phyloP scores from a whole-genome alignment of 2,888 invertebrate species.

The Cecidostiba fungosa region DNA sequence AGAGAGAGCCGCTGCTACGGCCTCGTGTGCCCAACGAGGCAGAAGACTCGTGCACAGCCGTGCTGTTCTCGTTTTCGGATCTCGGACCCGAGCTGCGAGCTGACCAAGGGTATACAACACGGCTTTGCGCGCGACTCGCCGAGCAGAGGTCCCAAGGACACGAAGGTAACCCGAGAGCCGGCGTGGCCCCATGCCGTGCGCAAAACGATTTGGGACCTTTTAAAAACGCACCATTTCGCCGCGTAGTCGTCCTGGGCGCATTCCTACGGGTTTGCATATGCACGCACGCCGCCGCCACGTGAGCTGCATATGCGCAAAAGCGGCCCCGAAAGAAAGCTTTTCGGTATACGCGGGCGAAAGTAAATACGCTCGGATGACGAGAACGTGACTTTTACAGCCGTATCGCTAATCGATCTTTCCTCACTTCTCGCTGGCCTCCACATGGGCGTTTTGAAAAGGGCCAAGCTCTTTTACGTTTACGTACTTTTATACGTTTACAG shows the following conservation, averaged over 20 bases:
- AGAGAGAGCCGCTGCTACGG: constrained; percentile 32
- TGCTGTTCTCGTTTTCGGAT: constrained; percentile 34
- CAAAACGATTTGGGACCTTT: constrained; percentile 76
- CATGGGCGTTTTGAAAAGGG: too few relatives aligned
- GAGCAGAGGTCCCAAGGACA: constrained; percentile 74
- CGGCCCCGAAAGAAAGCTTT: constrained; percentile 3
- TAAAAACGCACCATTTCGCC: constrained; percentile 75
- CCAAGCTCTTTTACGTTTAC: background rate
- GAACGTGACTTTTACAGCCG: constrained; percentile 33
- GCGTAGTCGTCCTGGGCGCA: constrained; percentile 64
- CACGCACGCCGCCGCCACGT: constrained; percentile 19
- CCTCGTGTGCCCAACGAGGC: constrained; percentile 67
- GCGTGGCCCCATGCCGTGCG: constrained; percentile 73
- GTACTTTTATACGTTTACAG: background rate
- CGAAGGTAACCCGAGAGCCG: constrained; percentile 77
- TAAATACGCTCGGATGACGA: background rate
- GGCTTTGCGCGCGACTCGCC: constrained; percentile 22
- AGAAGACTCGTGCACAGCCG: constrained; percentile 66
- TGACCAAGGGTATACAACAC: constrained; percentile 26
- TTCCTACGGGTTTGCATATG: constrained; percentile 61
- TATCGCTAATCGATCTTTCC: constrained; percentile 37
- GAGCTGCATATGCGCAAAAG: constrained; percentile 30
- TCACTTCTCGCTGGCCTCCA: background rate
- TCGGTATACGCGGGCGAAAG: constrained; percentile 55
- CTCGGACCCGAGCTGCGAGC: constrained; percentile 59